Conservation (phyloP, 2,113 vertebrate species). For the Chaetops frenatus region DNA sequence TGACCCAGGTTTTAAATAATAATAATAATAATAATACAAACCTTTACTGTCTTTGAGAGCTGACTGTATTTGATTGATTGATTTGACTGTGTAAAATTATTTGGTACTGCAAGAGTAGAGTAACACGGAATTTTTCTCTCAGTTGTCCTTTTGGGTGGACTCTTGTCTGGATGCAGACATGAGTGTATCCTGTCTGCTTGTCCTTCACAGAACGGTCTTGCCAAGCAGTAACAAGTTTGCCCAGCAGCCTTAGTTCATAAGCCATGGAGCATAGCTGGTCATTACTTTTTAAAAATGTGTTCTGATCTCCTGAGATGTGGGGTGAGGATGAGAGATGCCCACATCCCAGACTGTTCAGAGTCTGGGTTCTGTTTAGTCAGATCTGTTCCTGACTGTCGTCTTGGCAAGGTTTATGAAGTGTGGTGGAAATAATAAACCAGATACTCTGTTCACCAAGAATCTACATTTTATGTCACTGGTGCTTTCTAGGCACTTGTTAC, state of each 20-base stretch:
- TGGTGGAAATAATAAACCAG: not conserved
- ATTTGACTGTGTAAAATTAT: not conserved
- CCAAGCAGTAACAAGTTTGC: not conserved
- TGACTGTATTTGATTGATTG: not conserved
- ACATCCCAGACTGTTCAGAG: not conserved
- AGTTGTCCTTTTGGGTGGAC: not conserved
- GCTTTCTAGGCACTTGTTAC: not conserved
- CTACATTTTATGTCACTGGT: not conserved
- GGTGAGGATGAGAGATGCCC: not conserved
- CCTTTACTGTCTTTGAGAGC: not conserved
- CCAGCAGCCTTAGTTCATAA: not conserved
- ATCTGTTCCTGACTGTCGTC: not conserved
- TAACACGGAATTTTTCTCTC: not conserved
- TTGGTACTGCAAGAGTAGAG: not conserved
- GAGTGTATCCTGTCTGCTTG: not conserved
- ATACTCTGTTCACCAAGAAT: not conserved
- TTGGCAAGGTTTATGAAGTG: not conserved
- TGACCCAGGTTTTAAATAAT: not conserved
- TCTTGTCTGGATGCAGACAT: not conserved
- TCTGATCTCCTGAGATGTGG: not conserved
- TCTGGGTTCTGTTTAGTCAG: not conserved
- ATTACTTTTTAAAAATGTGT: not conserved
- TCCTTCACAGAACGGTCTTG: not conserved
- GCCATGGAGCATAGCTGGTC: not conserved
- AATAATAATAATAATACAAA: not conserved